Percentiles rank a stretch among this genome's conserved stretches.
Evolutionary conservation across 2,797 vertebrate genomes (phyloP).

Genomic region (Pagetopsis macropterus): DNA sequence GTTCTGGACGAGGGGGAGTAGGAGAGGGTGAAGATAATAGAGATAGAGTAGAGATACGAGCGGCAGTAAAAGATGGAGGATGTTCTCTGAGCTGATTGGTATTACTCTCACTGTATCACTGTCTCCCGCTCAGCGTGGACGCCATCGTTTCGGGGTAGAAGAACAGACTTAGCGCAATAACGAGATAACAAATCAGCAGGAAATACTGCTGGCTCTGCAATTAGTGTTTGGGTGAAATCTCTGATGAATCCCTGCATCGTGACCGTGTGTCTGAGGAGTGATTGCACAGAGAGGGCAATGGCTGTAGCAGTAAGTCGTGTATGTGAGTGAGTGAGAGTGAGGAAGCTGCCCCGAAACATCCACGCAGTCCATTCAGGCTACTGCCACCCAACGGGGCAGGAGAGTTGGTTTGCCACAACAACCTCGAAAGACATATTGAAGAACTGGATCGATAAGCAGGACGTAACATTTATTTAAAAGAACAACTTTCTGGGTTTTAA

Average conservation of each 20-base stretch:
- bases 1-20: constrained; percentile 38
- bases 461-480: no score
- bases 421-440: no score
- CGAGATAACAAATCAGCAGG: constrained; percentile 63
- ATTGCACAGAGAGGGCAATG: constrained; percentile 19
- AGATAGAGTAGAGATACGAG: constrained; percentile 51
- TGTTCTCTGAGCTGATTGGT: constrained; percentile 46
- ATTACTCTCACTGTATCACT: constrained; percentile 31
- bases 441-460: no score
- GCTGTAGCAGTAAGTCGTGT: constrained; percentile 21
- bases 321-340: background rate
- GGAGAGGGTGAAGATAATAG: constrained; percentile 50
- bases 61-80: constrained; percentile 38
- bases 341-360: no score
- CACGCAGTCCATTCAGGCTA: no score
- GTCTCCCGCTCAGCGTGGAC: constrained; percentile 9
- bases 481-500: no score
- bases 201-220: constrained; percentile 65
- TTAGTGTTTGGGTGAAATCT: constrained; percentile 64
- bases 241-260: constrained; percentile 52
- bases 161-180: constrained; percentile 57
- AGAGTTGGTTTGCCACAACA: no score
- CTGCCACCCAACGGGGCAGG: no score
- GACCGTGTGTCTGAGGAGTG: constrained; percentile 33
- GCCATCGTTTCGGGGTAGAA: constrained; percentile 37